Evolutionary conservation across 2,113 vertebrate genomes (phyloP), one percentile per base, ranked within the genome.

Genomic region (Lophius piscatorius): DNA sequence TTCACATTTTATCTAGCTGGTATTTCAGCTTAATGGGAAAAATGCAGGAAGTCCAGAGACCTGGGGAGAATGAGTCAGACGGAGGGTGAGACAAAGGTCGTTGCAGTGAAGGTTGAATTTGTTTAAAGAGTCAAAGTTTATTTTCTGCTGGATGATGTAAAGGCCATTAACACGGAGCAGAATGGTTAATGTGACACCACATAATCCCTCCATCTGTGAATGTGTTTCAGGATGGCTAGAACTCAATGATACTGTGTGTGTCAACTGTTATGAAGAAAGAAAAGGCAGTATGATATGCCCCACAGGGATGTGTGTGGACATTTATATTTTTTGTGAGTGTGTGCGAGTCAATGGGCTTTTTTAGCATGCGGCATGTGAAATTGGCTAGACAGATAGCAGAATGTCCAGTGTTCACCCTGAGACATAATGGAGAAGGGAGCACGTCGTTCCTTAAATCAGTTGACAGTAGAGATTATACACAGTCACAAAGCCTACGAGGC

Each of bases 191-290:
- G 58, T 65, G 42, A 70, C 55, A 33, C 24, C 34, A 40, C 40
- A 55, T 76, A 74, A 76, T 76, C 65, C 59, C 48, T 51, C 54
- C 62, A 63, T 78, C 44, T 63, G 74, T 72, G 61, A 35, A 28
- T 57, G 36, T 63, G 51, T 50, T n/a, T n/a, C n/a, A n/a, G n/a
- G n/a, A n/a, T n/a, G n/a, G n/a, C n/a, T n/a, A n/a, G n/a, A n/a
- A n/a, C n/a, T n/a, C n/a, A n/a, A n/a, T n/a, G n/a, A n/a, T n/a
- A n/a, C n/a, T n/a, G 33, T 56, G 33, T 61, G 22, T 9, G 26
- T 28, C 26, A 28, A 9, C 5, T 5, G 26, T 9, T 9, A 28
- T 6, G 26, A 28, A 9, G 26, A 28, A n/a, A n/a, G n/a, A 28
- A 9, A 24, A n/a, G 35, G 13, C 14, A 22, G 33, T 46, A 6